Percentiles rank a stretch among this genome's conserved stretches.
These are phyloP conservation scores for Tenthredo notha DNA, from an alignment of 2,888 invertebrate genomes.

Conservation along the genomic window DNA sequence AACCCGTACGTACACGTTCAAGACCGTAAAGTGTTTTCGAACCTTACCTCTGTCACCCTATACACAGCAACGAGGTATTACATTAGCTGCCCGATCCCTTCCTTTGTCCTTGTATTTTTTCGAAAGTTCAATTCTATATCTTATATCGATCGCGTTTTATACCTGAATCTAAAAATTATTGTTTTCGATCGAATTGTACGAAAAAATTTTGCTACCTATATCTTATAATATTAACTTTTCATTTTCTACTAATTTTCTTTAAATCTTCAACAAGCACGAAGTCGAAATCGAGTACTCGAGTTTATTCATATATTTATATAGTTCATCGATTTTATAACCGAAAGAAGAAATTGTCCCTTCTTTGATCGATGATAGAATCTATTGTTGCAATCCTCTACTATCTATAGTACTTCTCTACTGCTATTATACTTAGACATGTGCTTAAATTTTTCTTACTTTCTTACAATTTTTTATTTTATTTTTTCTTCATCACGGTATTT, in stretches of 20 bases:
- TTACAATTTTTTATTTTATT: neutral
- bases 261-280: neutral
- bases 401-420: neutral
- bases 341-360: neutral
- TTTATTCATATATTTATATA: neutral
- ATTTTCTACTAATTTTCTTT: neutral
- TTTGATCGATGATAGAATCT: neutral
- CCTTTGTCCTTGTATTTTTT: conserved; percentile 29
- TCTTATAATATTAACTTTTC: neutral
- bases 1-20: conserved; percentile 58
- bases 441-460: neutral
- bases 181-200: neutral
- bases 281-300: neutral
- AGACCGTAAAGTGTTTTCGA: conserved; percentile 44
- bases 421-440: conserved; percentile 3
- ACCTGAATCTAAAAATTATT: neutral
- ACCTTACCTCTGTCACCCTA: conserved; percentile 8
- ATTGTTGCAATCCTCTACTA: neutral
- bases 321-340: neutral
- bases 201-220: neutral
- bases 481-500: neutral
- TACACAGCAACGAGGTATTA: neutral
- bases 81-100: neutral
- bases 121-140: conserved; percentile 20
- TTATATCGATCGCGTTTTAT: conserved; percentile 8